Evolutionary conservation across 2,797 vertebrate genomes (phyloP).

Genomic region (Knipowitschia caucasica): DNA sequence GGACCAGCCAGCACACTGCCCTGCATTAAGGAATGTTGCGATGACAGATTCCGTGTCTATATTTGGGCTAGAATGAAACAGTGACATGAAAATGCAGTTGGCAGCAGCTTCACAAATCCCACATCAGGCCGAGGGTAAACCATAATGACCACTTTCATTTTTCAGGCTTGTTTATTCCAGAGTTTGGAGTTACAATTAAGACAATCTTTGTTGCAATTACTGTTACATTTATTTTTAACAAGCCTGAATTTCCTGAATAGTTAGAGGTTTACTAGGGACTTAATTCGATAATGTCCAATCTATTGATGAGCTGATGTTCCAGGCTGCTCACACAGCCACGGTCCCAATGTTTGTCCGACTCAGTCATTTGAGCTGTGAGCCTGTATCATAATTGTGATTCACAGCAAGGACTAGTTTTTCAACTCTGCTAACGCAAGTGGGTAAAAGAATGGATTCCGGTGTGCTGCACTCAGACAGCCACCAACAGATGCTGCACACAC

Average conservation of each 20-base stretch:
- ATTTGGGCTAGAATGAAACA: constrained; percentile 74
- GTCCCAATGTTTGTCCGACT: constrained; percentile 64
- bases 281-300: no score
- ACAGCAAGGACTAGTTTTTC: constrained; percentile 68
- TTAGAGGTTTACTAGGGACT: no score
- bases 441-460: constrained; percentile 60
- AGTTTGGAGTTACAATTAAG: constrained; percentile 82
- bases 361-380: constrained; percentile 65
- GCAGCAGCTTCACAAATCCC: constrained; percentile 78
- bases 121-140: constrained; percentile 78
- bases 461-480: constrained; percentile 14
- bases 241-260: constrained; percentile 75
- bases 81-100: constrained; percentile 79
- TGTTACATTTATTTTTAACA: constrained; percentile 82
- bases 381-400: constrained; percentile 70
- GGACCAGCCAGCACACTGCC: constrained; percentile 55
- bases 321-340: constrained; percentile 60
- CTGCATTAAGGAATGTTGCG: constrained; percentile 73
- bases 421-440: constrained; percentile 62
- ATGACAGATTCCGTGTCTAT: constrained; percentile 77
- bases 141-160: constrained; percentile 80
- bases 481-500: constrained; percentile 42
- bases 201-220: constrained; percentile 82
- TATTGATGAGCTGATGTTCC: no score
- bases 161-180: constrained; percentile 83